Conservation (phyloP, 2,797 vertebrate genomes). For the Leucoraja ocellata region DNA sequence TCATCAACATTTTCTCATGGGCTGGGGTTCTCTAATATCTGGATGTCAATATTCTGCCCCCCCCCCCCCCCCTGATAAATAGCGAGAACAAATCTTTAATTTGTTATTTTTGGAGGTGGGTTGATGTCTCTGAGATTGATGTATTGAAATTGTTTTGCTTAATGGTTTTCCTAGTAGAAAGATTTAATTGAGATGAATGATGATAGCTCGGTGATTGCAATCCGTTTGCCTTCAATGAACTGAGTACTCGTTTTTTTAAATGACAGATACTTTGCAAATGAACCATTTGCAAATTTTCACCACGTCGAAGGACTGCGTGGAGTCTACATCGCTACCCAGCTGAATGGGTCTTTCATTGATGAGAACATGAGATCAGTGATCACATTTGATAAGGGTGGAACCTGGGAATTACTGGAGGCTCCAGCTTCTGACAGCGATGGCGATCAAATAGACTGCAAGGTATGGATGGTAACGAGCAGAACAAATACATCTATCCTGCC, state of each 20-base stretch:
- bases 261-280: constrained; percentile 82
- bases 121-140: neutral
- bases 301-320: constrained; percentile 85
- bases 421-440: constrained; percentile 76
- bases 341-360: constrained; percentile 81
- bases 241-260: neutral
- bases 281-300: constrained; percentile 90
- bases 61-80: neutral
- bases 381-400: constrained; percentile 95
- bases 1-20: neutral
- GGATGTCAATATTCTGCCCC: neutral
- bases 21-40: neutral
- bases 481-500: neutral
- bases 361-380: constrained; percentile 95
- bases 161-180: neutral
- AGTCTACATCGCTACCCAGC: constrained; percentile 84
- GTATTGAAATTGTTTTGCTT: neutral
- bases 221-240: neutral
- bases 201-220: no score
- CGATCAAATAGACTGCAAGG: constrained; percentile 80
- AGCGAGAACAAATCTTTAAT: neutral
- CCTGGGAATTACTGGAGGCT: constrained; percentile 88
- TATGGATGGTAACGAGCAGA: constrained; percentile 46
- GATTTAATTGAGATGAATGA: neutral
- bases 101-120: neutral